These are phyloP conservation scores for Phrixothrix hirtus DNA, from an alignment of 2,888 invertebrate species.

Conservation along the genomic window DNA sequence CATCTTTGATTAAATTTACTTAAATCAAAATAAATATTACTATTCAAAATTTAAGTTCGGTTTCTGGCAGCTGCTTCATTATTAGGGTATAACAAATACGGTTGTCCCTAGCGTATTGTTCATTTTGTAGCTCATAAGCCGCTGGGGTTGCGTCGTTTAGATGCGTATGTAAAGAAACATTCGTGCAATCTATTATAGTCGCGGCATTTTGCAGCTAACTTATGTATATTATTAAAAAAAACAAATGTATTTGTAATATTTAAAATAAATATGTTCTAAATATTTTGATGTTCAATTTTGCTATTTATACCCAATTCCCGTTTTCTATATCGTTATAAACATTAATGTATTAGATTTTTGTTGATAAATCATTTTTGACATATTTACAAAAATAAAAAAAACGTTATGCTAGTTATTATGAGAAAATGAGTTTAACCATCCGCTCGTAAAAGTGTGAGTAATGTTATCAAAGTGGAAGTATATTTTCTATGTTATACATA, in stretches of 20 bases:
- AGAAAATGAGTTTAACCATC: too few species aligned
- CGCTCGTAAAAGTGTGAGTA: too few species aligned
- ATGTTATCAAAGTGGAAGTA: too few species aligned
- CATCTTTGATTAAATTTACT: conserved; percentile 10
- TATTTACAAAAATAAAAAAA: too few species aligned
- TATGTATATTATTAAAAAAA: conserved; percentile 50
- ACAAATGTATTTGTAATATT: conserved; percentile 55
- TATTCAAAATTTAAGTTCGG: conserved; percentile 21
- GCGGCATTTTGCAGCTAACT: conserved; percentile 50
- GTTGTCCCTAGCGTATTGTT: conserved; percentile 25
- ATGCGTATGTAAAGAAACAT: conserved; percentile 44
- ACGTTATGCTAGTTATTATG: too few species aligned
- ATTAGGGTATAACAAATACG: conserved; percentile 21
- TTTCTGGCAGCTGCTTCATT: conserved; percentile 24
- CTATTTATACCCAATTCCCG: too few species aligned
- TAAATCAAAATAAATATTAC: conserved; percentile 17
- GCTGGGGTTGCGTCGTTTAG: conserved; percentile 29
- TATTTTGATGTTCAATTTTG: neutral
- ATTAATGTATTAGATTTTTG: too few species aligned
- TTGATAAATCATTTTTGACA: too few species aligned
- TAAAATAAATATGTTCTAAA: conserved; percentile 54
- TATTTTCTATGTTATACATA: too few species aligned
- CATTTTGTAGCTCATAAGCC: conserved; percentile 27
- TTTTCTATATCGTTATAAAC: too few species aligned
- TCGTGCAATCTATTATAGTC: conserved; percentile 54